Evolutionary conservation across 2,888 invertebrate species (phyloP).

Genomic region (Sceliomorpha sp.): DNA sequence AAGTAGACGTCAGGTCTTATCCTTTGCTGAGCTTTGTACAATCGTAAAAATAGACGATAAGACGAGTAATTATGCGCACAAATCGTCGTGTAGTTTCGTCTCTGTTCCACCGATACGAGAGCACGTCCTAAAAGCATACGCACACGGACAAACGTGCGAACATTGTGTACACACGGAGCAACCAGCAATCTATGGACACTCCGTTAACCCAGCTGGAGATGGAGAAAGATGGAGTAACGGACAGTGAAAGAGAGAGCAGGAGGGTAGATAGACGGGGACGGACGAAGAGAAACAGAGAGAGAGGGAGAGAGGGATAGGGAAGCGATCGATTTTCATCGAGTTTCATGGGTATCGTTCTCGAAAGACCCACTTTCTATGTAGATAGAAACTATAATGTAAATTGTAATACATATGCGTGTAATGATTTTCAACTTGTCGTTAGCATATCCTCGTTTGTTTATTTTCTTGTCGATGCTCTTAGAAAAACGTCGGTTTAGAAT

Average conservation of each 20-base stretch:
- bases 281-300: constrained; percentile 9
- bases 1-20: too few species aligned
- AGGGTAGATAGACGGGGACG: constrained; percentile 2
- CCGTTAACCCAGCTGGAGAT: constrained; percentile 6
- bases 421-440: neutral
- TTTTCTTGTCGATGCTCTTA: too few species aligned
- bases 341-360: constrained; percentile 54
- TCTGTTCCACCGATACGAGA: constrained; percentile 26
- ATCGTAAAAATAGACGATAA: too few species aligned
- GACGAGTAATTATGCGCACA: too few species aligned
- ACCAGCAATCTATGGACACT: constrained; percentile 17
- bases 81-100: too few species aligned
- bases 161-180: constrained; percentile 5
- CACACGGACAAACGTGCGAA: neutral
- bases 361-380: constrained; percentile 1
- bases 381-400: constrained; percentile 1
- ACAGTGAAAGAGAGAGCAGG: constrained; percentile 7
- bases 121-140: constrained; percentile 1
- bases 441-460: neutral
- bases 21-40: too few species aligned
- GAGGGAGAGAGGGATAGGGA: constrained; percentile 26
- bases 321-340: constrained; percentile 63
- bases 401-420: constrained; percentile 4
- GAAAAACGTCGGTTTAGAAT: too few species aligned
- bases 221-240: neutral